A percentile compares a stretch with the other conserved stretches of the same genome.
Conservation (phyloP, 2,888 invertebrate genomes). For the Acholoe squamosa region DNA sequence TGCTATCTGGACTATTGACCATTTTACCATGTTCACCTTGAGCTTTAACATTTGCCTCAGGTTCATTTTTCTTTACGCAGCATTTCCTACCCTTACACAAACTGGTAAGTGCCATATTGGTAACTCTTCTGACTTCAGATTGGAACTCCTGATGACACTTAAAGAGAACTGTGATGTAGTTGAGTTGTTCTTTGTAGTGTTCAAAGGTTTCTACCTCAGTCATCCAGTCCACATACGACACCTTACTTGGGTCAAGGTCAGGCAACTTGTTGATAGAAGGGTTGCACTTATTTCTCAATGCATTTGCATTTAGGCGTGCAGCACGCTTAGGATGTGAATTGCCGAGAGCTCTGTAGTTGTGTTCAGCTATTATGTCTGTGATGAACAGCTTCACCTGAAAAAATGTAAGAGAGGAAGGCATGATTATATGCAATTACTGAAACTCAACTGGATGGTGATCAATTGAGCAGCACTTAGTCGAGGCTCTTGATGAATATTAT, state of each 20-base stretch:
- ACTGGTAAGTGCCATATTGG: not conserved
- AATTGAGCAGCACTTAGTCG: too few species aligned
- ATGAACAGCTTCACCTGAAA: slow-evolving; percentile 48
- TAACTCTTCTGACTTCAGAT: not conserved
- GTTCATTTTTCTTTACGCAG: not conserved
- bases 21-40: not conserved
- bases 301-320: not conserved
- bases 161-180: not conserved
- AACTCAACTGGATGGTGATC: too few species aligned
- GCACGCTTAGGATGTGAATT: not conserved
- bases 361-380: slow-evolving; percentile 33
- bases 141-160: not conserved
- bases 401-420: not conserved
- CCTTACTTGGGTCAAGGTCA: not conserved
- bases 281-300: slow-evolving; percentile 9
- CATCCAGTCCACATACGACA: slow-evolving; percentile 20
- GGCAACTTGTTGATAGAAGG: not conserved
- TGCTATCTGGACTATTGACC: not conserved
- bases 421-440: too few species aligned
- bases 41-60: not conserved
- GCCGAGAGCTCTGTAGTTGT: slow-evolving; percentile 26
- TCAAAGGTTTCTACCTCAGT: slow-evolving; percentile 15
- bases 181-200: not conserved
- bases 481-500: too few species aligned
- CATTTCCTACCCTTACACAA: not conserved